Evolutionary conservation across 2,888 invertebrate species (phyloP).

Genomic region (Eristalis intricaria): DNA sequence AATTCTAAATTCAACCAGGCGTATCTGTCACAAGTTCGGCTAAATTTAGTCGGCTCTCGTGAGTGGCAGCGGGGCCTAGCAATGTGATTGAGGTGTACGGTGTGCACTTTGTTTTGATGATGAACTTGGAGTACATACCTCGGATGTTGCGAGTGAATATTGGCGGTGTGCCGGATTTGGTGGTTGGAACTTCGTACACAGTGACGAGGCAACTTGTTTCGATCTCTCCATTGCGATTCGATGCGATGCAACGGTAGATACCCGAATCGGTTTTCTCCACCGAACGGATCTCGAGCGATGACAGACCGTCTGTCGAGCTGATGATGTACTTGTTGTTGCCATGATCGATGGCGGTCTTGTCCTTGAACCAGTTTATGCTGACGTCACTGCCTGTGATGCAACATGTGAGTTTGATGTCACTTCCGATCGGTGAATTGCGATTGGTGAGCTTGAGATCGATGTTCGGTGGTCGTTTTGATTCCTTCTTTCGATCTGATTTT

Average conservation of each 20-base stretch:
- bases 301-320: slow-evolving; percentile 84
- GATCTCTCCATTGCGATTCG: slow-evolving; percentile 83
- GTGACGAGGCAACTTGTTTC: slow-evolving; percentile 80
- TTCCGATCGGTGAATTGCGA: slow-evolving; percentile 88
- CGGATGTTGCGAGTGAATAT: slow-evolving; percentile 81
- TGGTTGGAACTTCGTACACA: slow-evolving; percentile 80
- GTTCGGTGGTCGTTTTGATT: slow-evolving; percentile 77
- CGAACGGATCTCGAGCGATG: slow-evolving; percentile 88
- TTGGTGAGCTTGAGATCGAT: slow-evolving; percentile 86
- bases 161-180: slow-evolving; percentile 79
- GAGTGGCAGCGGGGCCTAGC: slow-evolving; percentile 41
- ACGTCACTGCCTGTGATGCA: slow-evolving; percentile 88
- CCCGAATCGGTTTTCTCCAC: slow-evolving; percentile 87
- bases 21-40: slow-evolving; percentile 66
- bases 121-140: slow-evolving; percentile 78
- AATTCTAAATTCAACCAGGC: slow-evolving; percentile 39
- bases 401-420: slow-evolving; percentile 89
- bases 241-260: slow-evolving; percentile 90
- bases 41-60: slow-evolving; percentile 56
- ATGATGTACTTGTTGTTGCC: slow-evolving; percentile 75
- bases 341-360: slow-evolving; percentile 83
- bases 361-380: slow-evolving; percentile 88
- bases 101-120: slow-evolving; percentile 46
- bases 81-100: slow-evolving; percentile 55
- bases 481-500: slow-evolving; percentile 56